These are phyloP conservation scores for Zaprionus tsacasi DNA, from an alignment of 1,140 invertebrate genomes.

Conservation along the genomic window DNA sequence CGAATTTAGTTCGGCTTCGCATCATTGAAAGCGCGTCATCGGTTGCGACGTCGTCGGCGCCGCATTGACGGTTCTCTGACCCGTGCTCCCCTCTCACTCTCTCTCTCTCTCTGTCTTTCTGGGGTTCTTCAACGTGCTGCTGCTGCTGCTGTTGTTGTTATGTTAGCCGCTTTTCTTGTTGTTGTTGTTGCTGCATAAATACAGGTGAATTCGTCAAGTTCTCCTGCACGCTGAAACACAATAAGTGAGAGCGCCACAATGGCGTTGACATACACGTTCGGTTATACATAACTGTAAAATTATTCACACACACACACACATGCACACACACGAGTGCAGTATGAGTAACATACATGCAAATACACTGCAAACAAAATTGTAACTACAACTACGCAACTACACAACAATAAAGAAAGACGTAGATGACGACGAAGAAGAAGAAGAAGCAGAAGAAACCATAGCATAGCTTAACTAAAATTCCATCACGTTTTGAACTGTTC, in stretches of 20 bases:
- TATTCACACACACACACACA: conserved; percentile 62
- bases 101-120: background rate
- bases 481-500: conserved; percentile 64
- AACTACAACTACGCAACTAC: conserved; percentile 18
- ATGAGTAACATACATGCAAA: conserved; percentile 56
- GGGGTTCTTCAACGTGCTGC: background rate
- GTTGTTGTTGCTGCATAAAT: conserved; percentile 18
- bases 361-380: conserved; percentile 51
- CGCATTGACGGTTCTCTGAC: conserved; percentile 43
- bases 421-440: background rate
- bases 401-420: conserved; percentile 23
- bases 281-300: conserved; percentile 45
- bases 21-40: conserved; percentile 52
- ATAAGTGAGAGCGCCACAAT: conserved; percentile 49
- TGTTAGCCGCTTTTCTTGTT: background rate
- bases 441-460: conserved; percentile 1
- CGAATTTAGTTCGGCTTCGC: conserved; percentile 56
- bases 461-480: conserved; percentile 68
- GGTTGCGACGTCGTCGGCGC: conserved; percentile 50
- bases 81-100: background rate
- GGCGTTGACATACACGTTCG: conserved; percentile 35
- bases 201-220: conserved; percentile 41
- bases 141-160: conserved; percentile 16
- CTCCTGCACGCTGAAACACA: conserved; percentile 41
- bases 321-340: conserved; percentile 62